Base-by-base conservation (phyloP, 2,113 vertebrate genomes). In the Rostratula benghalensis region DNA sequence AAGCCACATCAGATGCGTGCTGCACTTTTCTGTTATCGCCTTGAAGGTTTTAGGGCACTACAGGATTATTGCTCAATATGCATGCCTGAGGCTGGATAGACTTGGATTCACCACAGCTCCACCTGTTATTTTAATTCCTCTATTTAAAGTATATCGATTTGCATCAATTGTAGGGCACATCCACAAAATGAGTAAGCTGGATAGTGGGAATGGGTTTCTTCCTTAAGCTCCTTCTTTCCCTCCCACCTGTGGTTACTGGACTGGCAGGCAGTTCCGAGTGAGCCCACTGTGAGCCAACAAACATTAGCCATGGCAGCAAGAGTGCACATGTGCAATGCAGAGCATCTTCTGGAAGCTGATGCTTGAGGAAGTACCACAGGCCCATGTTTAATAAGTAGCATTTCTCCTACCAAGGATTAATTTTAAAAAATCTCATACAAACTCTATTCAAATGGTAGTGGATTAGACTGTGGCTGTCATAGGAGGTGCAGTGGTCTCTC, bases 161-260 rank as follows among this genome's bases (percentile, higher is more conserved):
- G 16, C n/a, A 87, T 70, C 51, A 61, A 0, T 31, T 46, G 4
- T 50, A 63, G 64, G 28, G 22, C 24, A 56, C 35, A 74, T 13
- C 41, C 75, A n/a, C 10, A 64, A 43, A 45, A 88, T 30, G 11
- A 84, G 19, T 25, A 65, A 83, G 13, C 14, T 60, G 70, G 17
- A 31, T 3, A 63, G 37, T 2, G 1, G 51, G 41, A 65, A 60
- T 6, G 2, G 23, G n/a, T 54, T 74, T 79, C 63, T 65, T 71
- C 31, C 54, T 82, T 59, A 53, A 53, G 24, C 11, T 94, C 56
- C 25, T 59, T 57, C 37, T 60, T 39, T 81, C 31, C 9, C 51
- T 82, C 39, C 11, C 30, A 37, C 19, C 0, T 0, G 39, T 76
- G 1, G 0, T 43, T 50, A 39, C 28, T 9, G 70, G 48, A 46